phyloP scores from a whole-genome alignment of 2,113 vertebrate genomes.

The Brachyistius frenatus region DNA sequence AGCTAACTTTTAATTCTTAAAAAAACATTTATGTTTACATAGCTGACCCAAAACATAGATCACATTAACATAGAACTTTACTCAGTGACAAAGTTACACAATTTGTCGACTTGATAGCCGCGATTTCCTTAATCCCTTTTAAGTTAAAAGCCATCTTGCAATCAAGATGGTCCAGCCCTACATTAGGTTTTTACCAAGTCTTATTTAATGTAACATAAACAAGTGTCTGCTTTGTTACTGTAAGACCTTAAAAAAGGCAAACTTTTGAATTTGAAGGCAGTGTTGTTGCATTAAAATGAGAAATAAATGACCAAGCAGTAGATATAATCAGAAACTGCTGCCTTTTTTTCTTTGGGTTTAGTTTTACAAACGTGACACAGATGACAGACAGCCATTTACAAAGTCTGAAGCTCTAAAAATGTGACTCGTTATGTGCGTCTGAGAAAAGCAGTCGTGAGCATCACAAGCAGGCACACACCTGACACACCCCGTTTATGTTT shows the following conservation, averaged over 20 bases:
- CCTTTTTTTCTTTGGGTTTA: background rate
- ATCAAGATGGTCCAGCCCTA: no score
- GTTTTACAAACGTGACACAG: background rate
- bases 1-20: no score
- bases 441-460: constrained; percentile 7
- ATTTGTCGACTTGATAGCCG: no score
- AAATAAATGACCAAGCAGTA: background rate
- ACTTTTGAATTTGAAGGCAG: background rate
- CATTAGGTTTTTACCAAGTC: no score
- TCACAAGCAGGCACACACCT: constrained; percentile 40
- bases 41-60: no score
- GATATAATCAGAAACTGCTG: constrained; percentile 5
- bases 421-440: constrained; percentile 3
- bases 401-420: background rate
- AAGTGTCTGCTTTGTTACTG: background rate
- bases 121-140: no score
- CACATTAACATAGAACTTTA: no score
- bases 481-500: constrained; percentile 51
- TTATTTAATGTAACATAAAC: background rate
- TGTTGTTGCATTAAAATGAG: background rate
- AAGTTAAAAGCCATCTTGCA: no score
- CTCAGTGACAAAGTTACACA: no score
- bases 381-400: background rate
- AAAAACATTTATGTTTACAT: no score
- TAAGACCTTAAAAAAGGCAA: background rate